phyloP scores from a whole-genome alignment of 2,113 vertebrate genomes.

The Serilophus lunatus region DNA sequence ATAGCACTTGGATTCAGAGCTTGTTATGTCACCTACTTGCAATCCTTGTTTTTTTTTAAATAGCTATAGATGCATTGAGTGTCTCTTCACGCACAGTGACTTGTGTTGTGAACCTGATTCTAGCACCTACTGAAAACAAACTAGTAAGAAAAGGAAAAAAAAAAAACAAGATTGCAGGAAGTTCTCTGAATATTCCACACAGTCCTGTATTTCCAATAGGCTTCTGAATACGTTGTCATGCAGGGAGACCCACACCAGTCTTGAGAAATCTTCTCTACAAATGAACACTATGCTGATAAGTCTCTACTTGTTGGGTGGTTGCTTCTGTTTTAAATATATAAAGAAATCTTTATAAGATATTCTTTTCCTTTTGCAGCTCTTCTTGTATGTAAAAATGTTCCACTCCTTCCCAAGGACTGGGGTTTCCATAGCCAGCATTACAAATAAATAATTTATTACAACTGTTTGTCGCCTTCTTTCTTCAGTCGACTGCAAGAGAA shows the following conservation, averaged over 20 bases:
- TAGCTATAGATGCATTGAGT: constrained; percentile 62
- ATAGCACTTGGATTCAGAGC: constrained; percentile 94
- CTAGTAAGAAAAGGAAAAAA: constrained; percentile 39
- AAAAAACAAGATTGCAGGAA: constrained; percentile 75
- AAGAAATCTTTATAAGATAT: constrained; percentile 83
- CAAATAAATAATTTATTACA: constrained; percentile 86
- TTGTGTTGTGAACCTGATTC: constrained; percentile 81
- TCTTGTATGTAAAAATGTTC: constrained; percentile 79
- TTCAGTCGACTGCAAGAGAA: constrained; percentile 91
- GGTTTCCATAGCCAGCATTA: constrained; percentile 79
- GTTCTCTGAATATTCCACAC: constrained; percentile 75
- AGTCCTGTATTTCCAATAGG: constrained; percentile 69
- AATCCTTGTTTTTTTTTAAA: constrained; percentile 68
- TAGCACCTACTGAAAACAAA: constrained; percentile 87
- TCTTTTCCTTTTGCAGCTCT: constrained; percentile 78
- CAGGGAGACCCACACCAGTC: constrained; percentile 86
- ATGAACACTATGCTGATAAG: constrained; percentile 78
- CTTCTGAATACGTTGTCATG: constrained; percentile 85
- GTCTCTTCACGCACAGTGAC: constrained; percentile 87
- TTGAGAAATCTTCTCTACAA: constrained; percentile 88
- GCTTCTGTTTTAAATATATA: constrained; percentile 72
- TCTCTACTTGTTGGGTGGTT: constrained; percentile 70
- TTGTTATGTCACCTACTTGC: constrained; percentile 80
- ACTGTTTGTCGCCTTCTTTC: constrained; percentile 99
- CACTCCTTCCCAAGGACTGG: constrained; percentile 74